Evolutionary conservation across 2,113 vertebrate genomes (phyloP).

Genomic region (Desmodus rotundus): DNA sequence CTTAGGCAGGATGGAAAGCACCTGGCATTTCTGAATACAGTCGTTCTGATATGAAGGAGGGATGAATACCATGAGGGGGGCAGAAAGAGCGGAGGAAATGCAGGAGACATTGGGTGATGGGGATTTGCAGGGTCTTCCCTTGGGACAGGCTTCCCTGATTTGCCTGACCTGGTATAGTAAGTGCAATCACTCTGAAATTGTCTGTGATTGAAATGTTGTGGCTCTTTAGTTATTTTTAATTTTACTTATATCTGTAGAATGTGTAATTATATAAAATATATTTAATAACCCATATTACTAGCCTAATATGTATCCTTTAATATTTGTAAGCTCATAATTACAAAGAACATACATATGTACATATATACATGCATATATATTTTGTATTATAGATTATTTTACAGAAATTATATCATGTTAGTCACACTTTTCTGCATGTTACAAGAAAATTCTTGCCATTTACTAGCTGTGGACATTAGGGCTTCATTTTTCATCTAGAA

Average conservation of each 20-base stretch:
- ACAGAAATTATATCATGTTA: not conserved
- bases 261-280: not conserved
- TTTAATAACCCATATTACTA: not conserved
- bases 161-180: not conserved
- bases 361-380: not conserved
- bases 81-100: not conserved
- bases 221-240: slow-evolving; percentile 4
- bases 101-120: not conserved
- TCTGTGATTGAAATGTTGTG: not conserved
- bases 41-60: not conserved
- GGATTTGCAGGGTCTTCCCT: not conserved
- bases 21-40: slow-evolving; percentile 51
- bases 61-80: not conserved
- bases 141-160: not conserved
- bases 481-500: not conserved
- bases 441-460: not conserved
- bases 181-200: not conserved
- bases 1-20: not conserved
- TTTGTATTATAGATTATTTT: slow-evolving; percentile 19
- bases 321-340: not conserved
- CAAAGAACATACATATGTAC: not conserved
- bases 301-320: not conserved
- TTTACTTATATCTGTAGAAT: not conserved
- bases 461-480: not conserved
- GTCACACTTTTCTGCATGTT: not conserved